phyloP scores from a whole-genome alignment of 2,888 invertebrate species.

The Cosmia trapezina region DNA sequence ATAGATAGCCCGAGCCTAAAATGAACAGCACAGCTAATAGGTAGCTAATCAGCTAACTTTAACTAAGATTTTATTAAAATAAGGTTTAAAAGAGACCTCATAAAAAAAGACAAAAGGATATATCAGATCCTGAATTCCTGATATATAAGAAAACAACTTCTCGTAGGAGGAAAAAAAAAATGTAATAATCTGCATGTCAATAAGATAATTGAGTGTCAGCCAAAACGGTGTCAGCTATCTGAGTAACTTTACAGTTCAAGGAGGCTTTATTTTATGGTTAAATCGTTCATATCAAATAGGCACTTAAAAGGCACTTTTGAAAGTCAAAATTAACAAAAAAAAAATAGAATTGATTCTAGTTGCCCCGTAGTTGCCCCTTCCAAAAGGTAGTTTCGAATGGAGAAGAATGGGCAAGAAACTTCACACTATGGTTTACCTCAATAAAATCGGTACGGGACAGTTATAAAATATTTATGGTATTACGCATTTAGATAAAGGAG shows the following conservation, averaged over 20 bases:
- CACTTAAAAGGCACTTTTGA: background rate
- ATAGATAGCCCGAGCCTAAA: background rate
- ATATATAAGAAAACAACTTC: background rate
- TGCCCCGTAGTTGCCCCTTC: too few species aligned
- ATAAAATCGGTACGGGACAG: constrained; percentile 21
- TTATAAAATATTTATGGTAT: constrained; percentile 23
- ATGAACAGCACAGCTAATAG: background rate
- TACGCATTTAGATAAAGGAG: background rate
- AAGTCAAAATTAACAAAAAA: background rate
- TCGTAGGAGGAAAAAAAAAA: too few species aligned
- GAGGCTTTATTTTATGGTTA: constrained; percentile 10
- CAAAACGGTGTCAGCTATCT: too few species aligned
- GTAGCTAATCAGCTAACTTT: too few species aligned
- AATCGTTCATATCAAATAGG: background rate
- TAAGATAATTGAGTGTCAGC: background rate
- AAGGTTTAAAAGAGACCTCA: background rate
- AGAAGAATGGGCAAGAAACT: too few species aligned
- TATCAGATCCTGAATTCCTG: background rate
- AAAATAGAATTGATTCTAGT: too few species aligned
- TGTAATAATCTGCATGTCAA: background rate
- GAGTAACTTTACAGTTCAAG: constrained; percentile 5
- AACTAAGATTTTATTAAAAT: background rate
- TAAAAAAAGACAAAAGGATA: background rate
- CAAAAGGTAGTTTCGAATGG: too few species aligned
- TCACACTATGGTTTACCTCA: constrained; percentile 2